phyloP scores from a whole-genome alignment of 2,113 vertebrate genomes.

The Brienomyrus longianalis region DNA sequence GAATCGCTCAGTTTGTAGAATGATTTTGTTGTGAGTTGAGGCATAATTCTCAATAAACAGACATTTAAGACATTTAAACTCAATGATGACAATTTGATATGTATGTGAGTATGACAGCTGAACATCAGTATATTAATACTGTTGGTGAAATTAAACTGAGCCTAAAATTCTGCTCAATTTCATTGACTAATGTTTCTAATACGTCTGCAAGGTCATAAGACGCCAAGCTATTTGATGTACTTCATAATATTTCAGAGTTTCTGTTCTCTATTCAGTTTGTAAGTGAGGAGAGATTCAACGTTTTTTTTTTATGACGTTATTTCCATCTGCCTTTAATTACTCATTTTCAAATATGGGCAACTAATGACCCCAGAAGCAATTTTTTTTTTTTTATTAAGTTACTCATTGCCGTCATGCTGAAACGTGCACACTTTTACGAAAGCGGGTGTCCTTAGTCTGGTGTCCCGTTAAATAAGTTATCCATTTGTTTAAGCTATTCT shows the following conservation, averaged over 20 bases:
- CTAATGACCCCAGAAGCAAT: neutral
- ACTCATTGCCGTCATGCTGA: neutral
- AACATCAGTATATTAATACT: neutral
- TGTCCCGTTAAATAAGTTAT: neutral
- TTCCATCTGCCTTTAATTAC: neutral
- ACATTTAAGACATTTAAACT: neutral
- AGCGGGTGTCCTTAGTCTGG: neutral
- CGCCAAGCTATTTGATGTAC: neutral
- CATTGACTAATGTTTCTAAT: conserved; percentile 66
- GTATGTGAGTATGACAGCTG: neutral
- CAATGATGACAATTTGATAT: neutral
- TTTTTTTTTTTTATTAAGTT: neutral
- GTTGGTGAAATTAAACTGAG: neutral
- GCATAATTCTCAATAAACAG: neutral
- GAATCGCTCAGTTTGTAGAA: neutral
- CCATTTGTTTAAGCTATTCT: neutral
- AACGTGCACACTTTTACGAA: neutral
- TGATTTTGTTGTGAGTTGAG: neutral
- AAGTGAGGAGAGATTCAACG: neutral
- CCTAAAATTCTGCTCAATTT: neutral
- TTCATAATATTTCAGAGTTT: neutral
- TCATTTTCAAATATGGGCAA: neutral
- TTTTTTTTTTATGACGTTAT: neutral
- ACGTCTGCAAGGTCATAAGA: conserved; percentile 58
- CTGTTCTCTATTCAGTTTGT: neutral